Conservation (phyloP, 2,113 vertebrate species). For the Phocoena phocoena region DNA sequence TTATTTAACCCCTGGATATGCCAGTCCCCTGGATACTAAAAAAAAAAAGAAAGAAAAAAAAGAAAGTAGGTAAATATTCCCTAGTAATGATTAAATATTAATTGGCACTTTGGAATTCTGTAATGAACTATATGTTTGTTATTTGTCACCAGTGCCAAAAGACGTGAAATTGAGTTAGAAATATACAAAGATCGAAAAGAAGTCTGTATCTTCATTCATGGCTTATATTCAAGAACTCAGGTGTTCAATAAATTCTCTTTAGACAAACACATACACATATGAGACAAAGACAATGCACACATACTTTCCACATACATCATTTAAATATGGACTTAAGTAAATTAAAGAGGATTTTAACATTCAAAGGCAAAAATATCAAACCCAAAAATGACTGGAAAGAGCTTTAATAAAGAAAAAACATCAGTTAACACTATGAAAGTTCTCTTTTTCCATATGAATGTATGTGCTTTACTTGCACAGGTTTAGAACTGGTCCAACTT, state of each 20-base stretch:
- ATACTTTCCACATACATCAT: neutral
- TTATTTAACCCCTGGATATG: neutral
- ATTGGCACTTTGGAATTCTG: neutral
- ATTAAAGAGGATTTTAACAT: neutral
- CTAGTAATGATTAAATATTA: neutral
- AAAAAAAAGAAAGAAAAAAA: rapidly evolving
- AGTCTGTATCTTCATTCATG: neutral
- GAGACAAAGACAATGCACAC: neutral
- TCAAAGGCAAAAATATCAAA: neutral
- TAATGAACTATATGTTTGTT: neutral
- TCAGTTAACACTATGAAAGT: neutral
- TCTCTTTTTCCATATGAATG: neutral
- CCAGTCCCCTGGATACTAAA: neutral
- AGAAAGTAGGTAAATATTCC: neutral
- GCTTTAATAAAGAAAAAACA: neutral
- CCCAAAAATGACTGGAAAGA: neutral
- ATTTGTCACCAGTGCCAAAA: neutral
- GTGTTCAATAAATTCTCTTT: neutral
- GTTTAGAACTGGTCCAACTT: constrained; percentile 11
- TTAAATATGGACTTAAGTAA: neutral
- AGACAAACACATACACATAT: neutral
- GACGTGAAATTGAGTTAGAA: neutral
- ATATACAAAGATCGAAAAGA: neutral
- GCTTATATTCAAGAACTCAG: neutral
- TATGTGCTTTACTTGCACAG: neutral